Evolutionary conservation across 2,797 vertebrate species (phyloP).

Genomic region (Etheostoma nigrum): DNA sequence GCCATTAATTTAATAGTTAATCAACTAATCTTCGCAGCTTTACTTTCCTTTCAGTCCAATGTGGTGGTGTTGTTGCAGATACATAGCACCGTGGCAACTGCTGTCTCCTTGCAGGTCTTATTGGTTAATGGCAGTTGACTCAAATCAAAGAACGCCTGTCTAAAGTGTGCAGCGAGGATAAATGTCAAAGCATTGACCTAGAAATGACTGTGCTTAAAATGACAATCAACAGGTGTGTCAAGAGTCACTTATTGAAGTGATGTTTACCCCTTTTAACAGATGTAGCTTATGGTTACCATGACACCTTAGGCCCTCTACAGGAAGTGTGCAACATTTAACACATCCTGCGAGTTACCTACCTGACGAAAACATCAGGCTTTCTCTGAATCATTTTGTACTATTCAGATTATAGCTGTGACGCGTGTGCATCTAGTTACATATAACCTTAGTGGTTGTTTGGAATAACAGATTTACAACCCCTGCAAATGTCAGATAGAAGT

Average conservation of each 20-base stretch:
- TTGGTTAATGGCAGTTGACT: not conserved
- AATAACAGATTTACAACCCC: slow-evolving; percentile 13
- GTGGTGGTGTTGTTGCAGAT: not conserved
- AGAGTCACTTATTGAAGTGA: slow-evolving; percentile 18
- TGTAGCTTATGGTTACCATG: slow-evolving; percentile 59
- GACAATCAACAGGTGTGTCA: slow-evolving; percentile 19
- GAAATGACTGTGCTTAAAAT: slow-evolving; percentile 16
- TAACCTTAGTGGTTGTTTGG: slow-evolving; percentile 16
- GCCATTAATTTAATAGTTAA: too few species aligned
- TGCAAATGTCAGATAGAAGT: slow-evolving; percentile 27
- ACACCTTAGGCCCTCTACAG: slow-evolving; percentile 45
- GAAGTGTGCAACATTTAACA: slow-evolving; percentile 72
- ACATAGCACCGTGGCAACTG: not conserved
- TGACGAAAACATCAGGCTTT: slow-evolving; percentile 16
- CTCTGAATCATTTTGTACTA: not conserved
- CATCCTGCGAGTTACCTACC: slow-evolving; percentile 32
- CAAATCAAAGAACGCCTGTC: not conserved
- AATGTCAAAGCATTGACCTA: slow-evolving; percentile 7
- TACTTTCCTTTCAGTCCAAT: not conserved
- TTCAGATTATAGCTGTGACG: slow-evolving; percentile 12
- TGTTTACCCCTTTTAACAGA: slow-evolving; percentile 46
- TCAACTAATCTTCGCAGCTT: too few species aligned
- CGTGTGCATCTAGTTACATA: not conserved
- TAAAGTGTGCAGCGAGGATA: slow-evolving; percentile 18
- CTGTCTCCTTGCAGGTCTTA: not conserved